phyloP scores from a whole-genome alignment of 2,888 invertebrate genomes.

The Polyploca ridens region DNA sequence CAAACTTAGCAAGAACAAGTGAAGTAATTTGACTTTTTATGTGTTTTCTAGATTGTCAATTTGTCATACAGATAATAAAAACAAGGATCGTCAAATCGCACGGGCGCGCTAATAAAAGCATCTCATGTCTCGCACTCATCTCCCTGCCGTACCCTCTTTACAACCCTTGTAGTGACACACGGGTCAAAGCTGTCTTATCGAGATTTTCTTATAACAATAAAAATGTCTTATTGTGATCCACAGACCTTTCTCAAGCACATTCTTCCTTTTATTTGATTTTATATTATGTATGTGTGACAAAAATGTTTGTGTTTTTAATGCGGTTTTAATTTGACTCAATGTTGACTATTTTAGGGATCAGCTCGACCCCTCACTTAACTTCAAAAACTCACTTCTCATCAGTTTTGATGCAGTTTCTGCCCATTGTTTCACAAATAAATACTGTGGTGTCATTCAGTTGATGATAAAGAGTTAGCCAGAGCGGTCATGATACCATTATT shows the following conservation, averaged over 20 bases:
- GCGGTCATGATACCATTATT: no score
- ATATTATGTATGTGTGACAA: background rate
- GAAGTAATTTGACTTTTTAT: conserved; percentile 5
- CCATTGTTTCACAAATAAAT: no score
- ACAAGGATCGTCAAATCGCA: conserved; percentile 12
- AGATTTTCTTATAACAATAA: conserved; percentile 11
- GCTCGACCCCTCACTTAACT: no score
- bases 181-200: background rate
- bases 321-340: no score
- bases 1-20: background rate
- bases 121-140: conserved; percentile 4
- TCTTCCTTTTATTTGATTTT: background rate
- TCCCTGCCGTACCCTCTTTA: conserved; percentile 10
- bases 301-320: background rate
- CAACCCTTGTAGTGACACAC: conserved; percentile 1
- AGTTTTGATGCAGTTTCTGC: no score
- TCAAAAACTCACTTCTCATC: no score
- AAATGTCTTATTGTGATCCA: conserved; percentile 11
- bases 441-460: no score
- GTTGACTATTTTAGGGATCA: no score
- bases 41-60: conserved; percentile 9
- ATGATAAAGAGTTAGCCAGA: no score
- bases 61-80: conserved; percentile 12
- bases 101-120: conserved; percentile 7
- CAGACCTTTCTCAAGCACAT: conserved; percentile 5